Evolutionary conservation across 2,888 invertebrate species (phyloP), one percentile per base, ranked within the genome.

Genomic region (Andrena flavipes): DNA sequence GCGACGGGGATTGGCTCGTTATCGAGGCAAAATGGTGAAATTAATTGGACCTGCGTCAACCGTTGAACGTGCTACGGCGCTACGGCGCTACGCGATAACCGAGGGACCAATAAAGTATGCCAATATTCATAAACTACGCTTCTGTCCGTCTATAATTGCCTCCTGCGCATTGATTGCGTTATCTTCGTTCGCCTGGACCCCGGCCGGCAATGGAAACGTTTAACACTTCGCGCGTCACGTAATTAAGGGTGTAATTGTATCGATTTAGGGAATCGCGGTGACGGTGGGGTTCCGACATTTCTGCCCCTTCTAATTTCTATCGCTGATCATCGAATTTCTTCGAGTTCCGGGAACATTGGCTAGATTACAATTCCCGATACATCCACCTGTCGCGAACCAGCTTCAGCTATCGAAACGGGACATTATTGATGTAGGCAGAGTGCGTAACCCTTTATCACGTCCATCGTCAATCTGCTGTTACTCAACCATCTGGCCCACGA

Each of bases 11-110:
- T 81, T 49, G 59, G 10, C 59, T 65, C 51, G 64, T 70, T 81
- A 81, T 74, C 69, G 10, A 10, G n/a, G 16, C 7, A 69, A 48
- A 51, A 81, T 64, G 75, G n/a, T 48, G 69, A 60, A 81, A 81
- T 74, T 69, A 65, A 81, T 81, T 62, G 64, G 48, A 62, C 60
- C 42, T 75, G 72, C 54, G 65, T 49, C 30, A 30, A 16, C 1
- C 49, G 42, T 60, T 65, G 0, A 10, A 29, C 54, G 49, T 49
- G 35, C 5, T 26, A n/a, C n/a, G n/a, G n/a, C n/a, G n/a, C n/a
- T n/a, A n/a, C n/a, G n/a, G n/a, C n/a, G n/a, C n/a, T n/a, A n/a
- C 33, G 20, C 16, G 59, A 16, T 49, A n/a, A 13, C 20, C 23
- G 4, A 13, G 16, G 35, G 26, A 13, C 10, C 16, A 42, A 13